A percentile compares a stretch with the other conserved stretches of the same genome.
These are phyloP conservation scores for Paracanthobrama guichenoti DNA, from an alignment of 2,113 vertebrate species.

Conservation along the genomic window DNA sequence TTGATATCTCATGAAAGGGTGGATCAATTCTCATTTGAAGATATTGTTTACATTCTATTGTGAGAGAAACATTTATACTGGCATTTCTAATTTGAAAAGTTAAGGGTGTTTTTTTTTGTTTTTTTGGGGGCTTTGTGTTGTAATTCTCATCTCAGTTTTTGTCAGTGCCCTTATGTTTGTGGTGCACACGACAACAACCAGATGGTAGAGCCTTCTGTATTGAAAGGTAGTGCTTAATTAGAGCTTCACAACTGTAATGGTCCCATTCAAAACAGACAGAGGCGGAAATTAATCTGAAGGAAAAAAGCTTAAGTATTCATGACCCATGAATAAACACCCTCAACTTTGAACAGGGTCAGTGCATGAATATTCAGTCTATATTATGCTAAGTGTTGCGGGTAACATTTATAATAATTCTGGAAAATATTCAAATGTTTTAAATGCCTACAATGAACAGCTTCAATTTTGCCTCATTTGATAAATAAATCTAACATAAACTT, in stretches of 20 bases:
- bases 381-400: slow-evolving; percentile 45
- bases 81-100: slow-evolving; percentile 59
- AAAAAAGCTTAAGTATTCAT: slow-evolving; percentile 59
- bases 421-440: slow-evolving; percentile 29
- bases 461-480: neutral
- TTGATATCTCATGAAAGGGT: neutral
- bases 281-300: slow-evolving; percentile 56
- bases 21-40: slow-evolving; percentile 38
- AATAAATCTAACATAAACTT: neutral
- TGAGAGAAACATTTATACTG: slow-evolving; percentile 55
- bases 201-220: slow-evolving; percentile 79
- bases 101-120: slow-evolving; percentile 22
- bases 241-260: slow-evolving; percentile 62
- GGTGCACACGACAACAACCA: slow-evolving; percentile 73
- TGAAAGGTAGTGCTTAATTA: slow-evolving; percentile 73
- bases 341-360: slow-evolving; percentile 56
- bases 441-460: neutral
- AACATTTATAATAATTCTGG: slow-evolving; percentile 41
- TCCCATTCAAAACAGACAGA: slow-evolving; percentile 59
- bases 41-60: slow-evolving; percentile 53
- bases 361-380: slow-evolving; percentile 54
- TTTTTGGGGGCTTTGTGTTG: slow-evolving; percentile 54
- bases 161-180: slow-evolving; percentile 65
- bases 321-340: slow-evolving; percentile 60
- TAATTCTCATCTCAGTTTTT: slow-evolving; percentile 61